Evolutionary conservation across 2,113 vertebrate species (phyloP), one percentile per base, ranked within the genome.

Genomic region (Nettapus auritus): DNA sequence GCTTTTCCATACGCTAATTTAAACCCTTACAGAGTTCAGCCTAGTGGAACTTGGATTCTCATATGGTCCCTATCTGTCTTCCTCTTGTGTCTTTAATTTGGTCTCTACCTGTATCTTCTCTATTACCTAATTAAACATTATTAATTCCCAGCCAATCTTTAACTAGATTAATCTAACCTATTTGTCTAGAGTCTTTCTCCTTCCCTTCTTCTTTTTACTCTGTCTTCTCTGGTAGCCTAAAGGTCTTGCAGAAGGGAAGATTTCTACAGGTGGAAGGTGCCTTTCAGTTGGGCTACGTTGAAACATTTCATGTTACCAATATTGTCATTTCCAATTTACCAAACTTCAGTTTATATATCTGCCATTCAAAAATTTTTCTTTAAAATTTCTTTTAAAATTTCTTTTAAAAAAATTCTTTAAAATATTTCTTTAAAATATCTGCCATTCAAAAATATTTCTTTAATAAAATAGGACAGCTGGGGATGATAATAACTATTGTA

Each of bases 361-460:
- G 78, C 64, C 77, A 62, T 89, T 85, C 29, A 84, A n/a, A n/a
- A n/a, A n/a, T n/a, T n/a, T n/a, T n/a, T n/a, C n/a, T n/a, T n/a
- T n/a, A n/a, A n/a, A n/a, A n/a, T n/a, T n/a, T n/a, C n/a, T n/a
- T n/a, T n/a, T n/a, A n/a, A n/a, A n/a, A n/a, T n/a, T n/a, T n/a
- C n/a, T n/a, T n/a, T n/a, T n/a, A n/a, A n/a, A n/a, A n/a, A n/a
- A n/a, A n/a, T n/a, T n/a, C n/a, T n/a, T n/a, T n/a, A n/a, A n/a
- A n/a, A n/a, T n/a, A n/a, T n/a, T n/a, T n/a, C n/a, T n/a, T n/a
- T n/a, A n/a, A n/a, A n/a, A 33, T 40, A 59, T n/a, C 50, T 94
- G 78, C 64, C 77, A 62, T 89, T 85, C 29, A 84, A n/a, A n/a
- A n/a, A n/a, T n/a, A n/a, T n/a, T 96, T 92, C 53, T 74, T 19